Evolutionary conservation across 1,140 invertebrate species (phyloP).

Genomic region (Hyles euphorbiae): DNA sequence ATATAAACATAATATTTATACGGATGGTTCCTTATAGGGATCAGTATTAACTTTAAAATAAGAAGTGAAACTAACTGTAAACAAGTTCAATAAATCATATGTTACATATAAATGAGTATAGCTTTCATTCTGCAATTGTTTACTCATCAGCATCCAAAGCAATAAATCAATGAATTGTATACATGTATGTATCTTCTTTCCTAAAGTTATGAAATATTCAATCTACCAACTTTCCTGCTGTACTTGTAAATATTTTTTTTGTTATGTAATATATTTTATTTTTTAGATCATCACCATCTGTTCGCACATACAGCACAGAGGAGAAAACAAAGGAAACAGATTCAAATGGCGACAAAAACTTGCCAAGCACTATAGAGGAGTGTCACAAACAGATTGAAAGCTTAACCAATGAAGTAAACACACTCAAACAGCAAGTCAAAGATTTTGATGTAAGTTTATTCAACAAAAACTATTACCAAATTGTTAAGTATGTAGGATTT

Average conservation of each 20-base stretch:
- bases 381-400: slow-evolving; percentile 63
- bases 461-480: background rate
- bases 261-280: background rate
- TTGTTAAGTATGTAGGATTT: background rate
- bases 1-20: too few species aligned
- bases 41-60: too few species aligned
- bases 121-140: too few species aligned
- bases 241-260: background rate
- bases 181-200: too few species aligned
- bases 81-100: too few species aligned
- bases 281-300: slow-evolving; percentile 31
- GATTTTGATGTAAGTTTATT: slow-evolving; percentile 48
- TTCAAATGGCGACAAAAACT: slow-evolving; percentile 26
- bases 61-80: too few species aligned
- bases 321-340: slow-evolving; percentile 44
- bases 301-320: slow-evolving; percentile 50
- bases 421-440: slow-evolving; percentile 43
- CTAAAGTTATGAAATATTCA: too few species aligned
- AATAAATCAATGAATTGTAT: too few species aligned
- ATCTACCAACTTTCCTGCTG: too few species aligned
- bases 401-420: slow-evolving; percentile 39
- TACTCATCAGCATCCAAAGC: too few species aligned
- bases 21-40: too few species aligned
- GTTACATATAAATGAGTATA: too few species aligned
- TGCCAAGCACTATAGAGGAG: slow-evolving; percentile 47